Evolutionary conservation across 2,797 vertebrate species (phyloP).

Genomic region (Phrynocephalus guinanensis): DNA sequence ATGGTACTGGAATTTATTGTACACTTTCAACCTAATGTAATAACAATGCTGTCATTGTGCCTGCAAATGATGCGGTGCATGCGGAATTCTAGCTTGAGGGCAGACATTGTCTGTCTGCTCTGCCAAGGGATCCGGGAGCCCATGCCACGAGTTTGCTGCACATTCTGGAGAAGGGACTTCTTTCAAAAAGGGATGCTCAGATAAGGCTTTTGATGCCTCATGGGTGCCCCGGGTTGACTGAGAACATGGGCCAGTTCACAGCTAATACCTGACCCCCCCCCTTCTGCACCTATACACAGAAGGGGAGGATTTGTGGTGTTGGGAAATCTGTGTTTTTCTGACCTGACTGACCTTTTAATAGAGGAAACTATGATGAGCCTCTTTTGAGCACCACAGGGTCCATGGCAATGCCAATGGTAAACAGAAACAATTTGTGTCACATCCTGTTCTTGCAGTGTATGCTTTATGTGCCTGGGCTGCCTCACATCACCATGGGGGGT

Average conservation of each 20-base stretch:
- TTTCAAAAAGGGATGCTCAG: not conserved
- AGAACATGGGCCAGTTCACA: not conserved
- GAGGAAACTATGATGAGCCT: not conserved
- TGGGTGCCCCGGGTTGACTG: not conserved
- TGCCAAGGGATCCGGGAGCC: not conserved
- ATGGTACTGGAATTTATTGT: not conserved
- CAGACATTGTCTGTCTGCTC: not conserved
- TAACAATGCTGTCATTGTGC: not conserved
- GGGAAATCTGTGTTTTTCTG: not conserved
- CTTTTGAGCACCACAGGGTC: too few relatives aligned
- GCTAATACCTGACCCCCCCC: too few relatives aligned
- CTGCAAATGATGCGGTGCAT: not conserved
- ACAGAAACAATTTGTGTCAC: not conserved
- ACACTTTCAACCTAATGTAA: not conserved
- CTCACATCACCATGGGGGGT: not conserved
- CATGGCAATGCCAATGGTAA: too few relatives aligned
- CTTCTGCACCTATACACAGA: not conserved
- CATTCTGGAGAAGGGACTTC: not conserved
- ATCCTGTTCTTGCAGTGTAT: not conserved
- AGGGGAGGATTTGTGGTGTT: not conserved
- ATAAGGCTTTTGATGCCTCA: not conserved
- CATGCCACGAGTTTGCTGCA: not conserved
- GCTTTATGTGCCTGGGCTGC: not conserved
- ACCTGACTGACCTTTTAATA: too few relatives aligned
- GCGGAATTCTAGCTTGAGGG: not conserved